Evolutionary conservation across 2,888 invertebrate species (phyloP), one percentile per base, ranked within the genome.

Genomic region (Clostera curtula): DNA sequence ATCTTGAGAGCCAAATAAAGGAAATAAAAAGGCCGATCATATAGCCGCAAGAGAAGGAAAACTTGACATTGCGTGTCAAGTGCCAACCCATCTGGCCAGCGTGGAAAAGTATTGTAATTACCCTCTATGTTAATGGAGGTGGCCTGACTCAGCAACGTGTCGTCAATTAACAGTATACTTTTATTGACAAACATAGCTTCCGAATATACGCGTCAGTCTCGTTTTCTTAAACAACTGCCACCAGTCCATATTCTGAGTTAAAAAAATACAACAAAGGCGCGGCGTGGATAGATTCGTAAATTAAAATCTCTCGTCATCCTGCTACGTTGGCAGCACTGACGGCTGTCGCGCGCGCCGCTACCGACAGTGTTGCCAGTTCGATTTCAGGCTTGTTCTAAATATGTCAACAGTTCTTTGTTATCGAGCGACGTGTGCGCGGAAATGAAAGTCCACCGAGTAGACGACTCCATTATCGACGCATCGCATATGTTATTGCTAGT

Each of bases 321-420:
- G 51, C 56, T 50, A 54, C 54, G 61, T 52, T 57, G 62, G 63
- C 66, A 52, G 56, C 60, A 48, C 49, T 76, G 80, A 79, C 80
- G 75, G 73, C 65, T 79, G 79, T 76, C 79, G 64, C 49, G 59
- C 52, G 49, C 51, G 41, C 46, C 46, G 36, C 43, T 54, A 42
- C 43, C 25, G 35, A 29, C 44, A 36, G 47, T 47, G 52, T 45
- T 62, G 60, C 62, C 64, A 62, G 66, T 65, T 77, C 79, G 79
- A 72, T 80, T 83, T 80, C 80, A 82, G 82, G 82, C 80, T 79
- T 79, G 83, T 80, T 83, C 83, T 83, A 83, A 83, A 83, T 82
- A 80, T 79, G 82, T 80, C 83, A 77, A 62, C 74, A 75, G 60
- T 73, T 77, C 82, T 82, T 83, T 82, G 83, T 82, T 76, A 79